Evolutionary conservation across 2,888 invertebrate species (phyloP).

Genomic region (Lochmaea crataegi): DNA sequence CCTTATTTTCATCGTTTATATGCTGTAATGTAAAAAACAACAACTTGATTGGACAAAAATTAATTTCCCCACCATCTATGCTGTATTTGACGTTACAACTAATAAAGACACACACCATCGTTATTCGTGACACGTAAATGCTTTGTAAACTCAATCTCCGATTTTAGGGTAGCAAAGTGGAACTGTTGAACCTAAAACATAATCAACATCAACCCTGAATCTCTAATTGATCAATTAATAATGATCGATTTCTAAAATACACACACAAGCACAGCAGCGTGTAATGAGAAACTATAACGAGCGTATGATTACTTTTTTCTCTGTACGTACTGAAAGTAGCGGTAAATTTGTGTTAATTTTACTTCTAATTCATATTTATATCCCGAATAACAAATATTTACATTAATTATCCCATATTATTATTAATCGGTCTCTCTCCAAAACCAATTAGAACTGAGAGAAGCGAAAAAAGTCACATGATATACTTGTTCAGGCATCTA

Average conservation of each 20-base stretch:
- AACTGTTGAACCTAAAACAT: constrained; percentile 14
- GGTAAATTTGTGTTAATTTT: too few species aligned
- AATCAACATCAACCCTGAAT: constrained; percentile 18
- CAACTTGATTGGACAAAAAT: too few species aligned
- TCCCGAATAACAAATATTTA: too few species aligned
- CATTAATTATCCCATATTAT: too few species aligned
- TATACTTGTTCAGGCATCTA: too few species aligned
- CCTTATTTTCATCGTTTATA: too few species aligned
- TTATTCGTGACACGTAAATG: constrained; percentile 13
- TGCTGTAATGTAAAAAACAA: not conserved
- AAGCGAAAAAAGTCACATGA: too few species aligned
- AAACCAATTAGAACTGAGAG: too few species aligned
- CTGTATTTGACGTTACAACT: not conserved
- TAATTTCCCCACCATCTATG: too few species aligned
- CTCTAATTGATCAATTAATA: constrained; percentile 16
- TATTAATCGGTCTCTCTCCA: too few species aligned
- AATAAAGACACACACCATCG: constrained; percentile 1
- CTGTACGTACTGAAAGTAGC: not conserved
- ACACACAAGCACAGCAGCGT: constrained; percentile 1
- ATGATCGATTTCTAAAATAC: constrained; percentile 10
- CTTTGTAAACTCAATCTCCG: constrained; percentile 10
- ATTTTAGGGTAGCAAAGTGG: constrained; percentile 16
- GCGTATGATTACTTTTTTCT: constrained; percentile 1
- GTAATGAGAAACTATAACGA: constrained; percentile 10
- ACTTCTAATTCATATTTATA: too few species aligned